Conservation (phyloP, 2,888 invertebrate genomes). For the Rhyacophila evoluta region DNA sequence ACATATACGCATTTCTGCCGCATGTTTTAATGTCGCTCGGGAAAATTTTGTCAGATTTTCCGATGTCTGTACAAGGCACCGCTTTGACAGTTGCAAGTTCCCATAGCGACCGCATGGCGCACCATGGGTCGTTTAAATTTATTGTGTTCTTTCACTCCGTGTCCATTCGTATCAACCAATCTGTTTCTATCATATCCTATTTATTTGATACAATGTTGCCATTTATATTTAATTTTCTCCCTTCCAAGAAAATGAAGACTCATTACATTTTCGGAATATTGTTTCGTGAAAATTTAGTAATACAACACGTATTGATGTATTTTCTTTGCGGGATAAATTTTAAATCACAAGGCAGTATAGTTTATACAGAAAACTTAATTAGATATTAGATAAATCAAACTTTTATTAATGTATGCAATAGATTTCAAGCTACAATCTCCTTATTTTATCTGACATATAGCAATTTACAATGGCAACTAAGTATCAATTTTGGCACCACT, state of each 20-base stretch:
- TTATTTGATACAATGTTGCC: background rate
- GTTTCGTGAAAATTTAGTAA: no score
- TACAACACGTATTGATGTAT: no score
- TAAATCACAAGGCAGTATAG: no score
- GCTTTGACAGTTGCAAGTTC: conserved; percentile 9
- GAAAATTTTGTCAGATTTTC: background rate
- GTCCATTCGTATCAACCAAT: background rate
- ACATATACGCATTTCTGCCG: background rate
- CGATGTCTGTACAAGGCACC: conserved; percentile 1
- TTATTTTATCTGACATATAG: no score
- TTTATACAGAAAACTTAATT: no score
- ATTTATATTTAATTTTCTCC: background rate
- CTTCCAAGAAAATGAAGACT: background rate
- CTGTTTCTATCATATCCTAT: background rate
- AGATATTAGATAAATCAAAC: no score
- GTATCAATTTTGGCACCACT: no score
- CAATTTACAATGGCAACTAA: no score
- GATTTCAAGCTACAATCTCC: no score
- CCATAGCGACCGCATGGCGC: background rate
- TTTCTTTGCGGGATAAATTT: no score
- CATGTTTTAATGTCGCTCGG: background rate
- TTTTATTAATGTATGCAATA: no score
- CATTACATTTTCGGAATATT: background rate
- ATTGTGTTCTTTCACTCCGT: background rate
- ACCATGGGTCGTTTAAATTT: background rate